Evolutionary conservation across 1,140 invertebrate genomes (phyloP).

Genomic region (Cardiocondyla obscurior): DNA sequence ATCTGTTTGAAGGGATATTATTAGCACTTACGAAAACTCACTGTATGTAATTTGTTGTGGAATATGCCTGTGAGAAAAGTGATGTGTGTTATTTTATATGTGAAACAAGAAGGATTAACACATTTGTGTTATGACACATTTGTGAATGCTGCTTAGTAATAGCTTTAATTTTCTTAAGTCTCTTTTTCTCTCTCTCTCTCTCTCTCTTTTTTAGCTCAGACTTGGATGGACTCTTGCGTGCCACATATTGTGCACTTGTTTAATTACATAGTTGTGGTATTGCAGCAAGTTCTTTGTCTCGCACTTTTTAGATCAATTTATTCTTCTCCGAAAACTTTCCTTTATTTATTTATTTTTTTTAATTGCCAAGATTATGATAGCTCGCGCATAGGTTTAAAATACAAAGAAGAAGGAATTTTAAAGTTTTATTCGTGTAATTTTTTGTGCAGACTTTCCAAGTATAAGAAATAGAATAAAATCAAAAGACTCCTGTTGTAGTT

Average conservation of each 20-base stretch:
- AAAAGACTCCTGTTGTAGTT: not conserved
- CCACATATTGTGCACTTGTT: constrained; percentile 1
- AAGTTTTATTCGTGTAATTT: not conserved
- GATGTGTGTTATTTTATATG: constrained; percentile 2
- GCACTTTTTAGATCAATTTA: not conserved
- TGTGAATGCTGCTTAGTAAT: constrained; percentile 29
- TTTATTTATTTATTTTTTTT: not conserved
- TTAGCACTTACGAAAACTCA: not conserved
- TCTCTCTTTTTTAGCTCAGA: not conserved
- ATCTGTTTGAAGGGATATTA: not conserved
- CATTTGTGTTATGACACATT: constrained; percentile 7
- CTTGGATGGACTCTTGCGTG: not conserved
- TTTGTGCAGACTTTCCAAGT: not conserved
- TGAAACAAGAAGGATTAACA: not conserved
- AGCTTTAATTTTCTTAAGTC: constrained; percentile 1
- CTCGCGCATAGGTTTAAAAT: not conserved
- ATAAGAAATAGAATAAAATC: not conserved
- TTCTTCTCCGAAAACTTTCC: not conserved
- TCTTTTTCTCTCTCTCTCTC: too few species aligned
- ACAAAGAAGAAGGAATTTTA: not conserved
- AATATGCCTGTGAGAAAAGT: constrained; percentile 34
- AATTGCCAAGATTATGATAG: not conserved
- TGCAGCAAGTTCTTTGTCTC: not conserved
- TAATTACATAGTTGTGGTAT: constrained; percentile 1
- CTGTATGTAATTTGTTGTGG: not conserved